Evolutionary conservation across 2,797 vertebrate species (phyloP), one percentile per base, ranked within the genome.

Genomic region (Parauchenoglanis punctatus): DNA sequence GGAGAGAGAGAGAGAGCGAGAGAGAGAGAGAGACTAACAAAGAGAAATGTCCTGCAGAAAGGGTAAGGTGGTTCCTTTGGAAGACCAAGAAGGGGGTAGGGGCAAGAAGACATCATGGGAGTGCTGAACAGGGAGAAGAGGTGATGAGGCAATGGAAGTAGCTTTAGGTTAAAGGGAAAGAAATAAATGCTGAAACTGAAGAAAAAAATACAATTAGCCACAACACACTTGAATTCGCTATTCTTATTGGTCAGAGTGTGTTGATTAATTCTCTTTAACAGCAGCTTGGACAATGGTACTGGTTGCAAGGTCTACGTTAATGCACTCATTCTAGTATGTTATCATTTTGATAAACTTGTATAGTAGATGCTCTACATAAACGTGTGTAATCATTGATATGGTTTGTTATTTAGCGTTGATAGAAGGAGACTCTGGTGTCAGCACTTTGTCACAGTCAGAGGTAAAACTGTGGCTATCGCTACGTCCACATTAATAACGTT

Each of bases 1-100:
- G 86, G 93, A 93, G 78, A 94, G 96, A 96, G 92, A 95, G 96
- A 94, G 95, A 96, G 94, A 96, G 93, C 89, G 94, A 10, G 93
- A 94, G 96, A 44, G 96, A 96, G 92, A 95, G 96, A 94, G 94
- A 97, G 93, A 96, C 97, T 97, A 97, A 98, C 97, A 98, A 98
- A 98, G 97, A 97, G 97, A 96, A 95, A 95, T 95, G 96, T 97
- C 96, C 96, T 92, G 93, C 94, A 95, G 96, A 94, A 94, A 96
- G 96, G 95, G 95, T 96, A 95, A 97, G 96, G 97, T 96, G 95
- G 95, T 96, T 95, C 94, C 93, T 95, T 92, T 90, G 81, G 84
- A 90, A 80, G 63, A 83, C 52, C 49, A 56, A 72, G 28, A 18
- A 2, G 44, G 73, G 81, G 65, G 23, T 5, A 23, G 56, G 72